Conservation (phyloP, 2,888 invertebrate species). For the Branchipolynoe longqiensis region DNA sequence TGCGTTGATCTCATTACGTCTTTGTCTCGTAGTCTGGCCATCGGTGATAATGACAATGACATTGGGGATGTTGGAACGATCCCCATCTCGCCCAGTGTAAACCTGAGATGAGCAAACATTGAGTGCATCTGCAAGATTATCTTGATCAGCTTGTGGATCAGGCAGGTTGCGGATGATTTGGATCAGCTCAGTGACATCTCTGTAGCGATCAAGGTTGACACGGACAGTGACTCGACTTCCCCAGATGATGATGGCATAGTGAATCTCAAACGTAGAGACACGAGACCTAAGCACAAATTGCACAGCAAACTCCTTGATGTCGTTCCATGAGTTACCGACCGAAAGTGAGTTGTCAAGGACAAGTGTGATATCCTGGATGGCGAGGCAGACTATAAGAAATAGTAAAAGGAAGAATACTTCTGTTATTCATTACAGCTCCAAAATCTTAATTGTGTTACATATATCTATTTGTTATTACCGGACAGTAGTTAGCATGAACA, state of each 20-base stretch:
- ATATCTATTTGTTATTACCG: no score
- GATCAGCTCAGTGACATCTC: slow-evolving; percentile 23
- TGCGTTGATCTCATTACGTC: background rate
- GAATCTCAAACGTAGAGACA: background rate
- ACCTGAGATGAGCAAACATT: slow-evolving; percentile 34
- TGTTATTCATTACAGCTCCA: no score
- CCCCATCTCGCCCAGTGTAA: background rate
- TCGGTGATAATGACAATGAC: slow-evolving; percentile 3
- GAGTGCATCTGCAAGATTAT: background rate
- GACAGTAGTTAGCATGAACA: no score
- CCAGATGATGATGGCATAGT: slow-evolving; percentile 22
- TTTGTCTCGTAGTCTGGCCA: background rate
- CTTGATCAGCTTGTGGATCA: background rate
- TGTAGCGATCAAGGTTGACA: slow-evolving; percentile 1
- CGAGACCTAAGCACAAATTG: slow-evolving; percentile 5
- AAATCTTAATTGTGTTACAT: no score
- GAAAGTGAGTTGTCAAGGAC: slow-evolving; percentile 24
- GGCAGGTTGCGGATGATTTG: slow-evolving; percentile 2
- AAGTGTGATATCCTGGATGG: slow-evolving; percentile 42
- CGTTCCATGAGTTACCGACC: background rate
- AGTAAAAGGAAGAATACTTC: background rate
- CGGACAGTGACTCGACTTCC: background rate
- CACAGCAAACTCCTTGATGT: background rate
- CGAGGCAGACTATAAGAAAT: slow-evolving; percentile 17
- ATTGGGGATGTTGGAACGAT: background rate